Base-by-base conservation (phyloP, 2,888 invertebrate species). In the Gymnocheta viridis region DNA sequence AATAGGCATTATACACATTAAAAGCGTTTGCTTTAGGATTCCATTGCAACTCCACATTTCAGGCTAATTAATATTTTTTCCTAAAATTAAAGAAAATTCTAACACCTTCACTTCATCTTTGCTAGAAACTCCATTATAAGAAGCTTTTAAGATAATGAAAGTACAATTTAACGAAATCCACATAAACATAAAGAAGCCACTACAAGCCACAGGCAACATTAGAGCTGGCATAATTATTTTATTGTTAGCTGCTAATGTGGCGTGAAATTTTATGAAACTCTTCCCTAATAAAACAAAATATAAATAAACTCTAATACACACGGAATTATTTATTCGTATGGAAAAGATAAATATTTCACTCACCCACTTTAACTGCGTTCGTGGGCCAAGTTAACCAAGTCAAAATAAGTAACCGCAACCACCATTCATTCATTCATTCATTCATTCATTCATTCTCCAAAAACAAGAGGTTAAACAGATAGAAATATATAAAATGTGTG, bases 211-310 rank as follows among this genome's bases (percentile, higher is more conserved):
- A 60, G 81, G 77, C 72, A 64, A 82, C 6, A n/a, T n/a, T 77
- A 44, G 22, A 67, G 38, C 49, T 49, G 58, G 22, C 86, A 85
- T 88, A 88, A 88, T 89, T 88, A 88, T 88, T 88, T 88, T 86
- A 88, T 88, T 88, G 88, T 89, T 86, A 85, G 81, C 87, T 87
- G 88, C 86, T 87, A 89, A 89, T 89, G 88, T 86, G 87, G 87
- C 88, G 86, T 88, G 86, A 88, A 89, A 89, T 89, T 79, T 88
- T 88, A 88, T 87, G 86, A 81, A 76, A 56, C 84, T 70, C 35
- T 72, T 49, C 32, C 64, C 35, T 19, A 62, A 51, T 69, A 72
- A 76, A 76, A 64, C 69, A 74, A 51, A 74, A 41, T 32, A 19
- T 22, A 41, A 66, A 19, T 22, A 41, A 66, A 58, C 66, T n/a